Base-by-base conservation (phyloP, 2,113 vertebrate species). In the Anas platyrhynchos region DNA sequence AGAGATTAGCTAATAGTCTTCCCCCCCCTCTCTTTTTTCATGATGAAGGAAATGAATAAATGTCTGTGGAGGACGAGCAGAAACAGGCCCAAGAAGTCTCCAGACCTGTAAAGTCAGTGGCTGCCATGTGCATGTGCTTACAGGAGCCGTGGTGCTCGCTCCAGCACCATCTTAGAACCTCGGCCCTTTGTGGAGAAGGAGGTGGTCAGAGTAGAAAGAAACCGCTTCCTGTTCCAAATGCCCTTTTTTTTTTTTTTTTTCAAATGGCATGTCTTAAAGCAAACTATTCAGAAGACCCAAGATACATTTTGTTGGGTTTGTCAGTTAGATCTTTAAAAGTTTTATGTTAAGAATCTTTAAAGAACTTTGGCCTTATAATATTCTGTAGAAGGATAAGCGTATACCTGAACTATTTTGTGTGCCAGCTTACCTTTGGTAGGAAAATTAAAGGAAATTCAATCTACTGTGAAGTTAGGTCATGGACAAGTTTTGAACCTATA, bases 41-140 rank as follows among this genome's bases (percentile, higher is more conserved):
- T 52, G 50, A 63, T 89, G 68, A 85, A 97, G 95, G 36, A 91
- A 83, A 46, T 59, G 34, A 27, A 9, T 74, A 62, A 66, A 85
- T 18, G 72, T 91, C 38, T 89, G 25, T 93, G n/a, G 78, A 91
- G 89, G 72, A 59, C 32, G 38, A 91, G 50, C 26, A 83, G 89
- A 83, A 91, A 63, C 50, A 50, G 86, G 63, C 75, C 50, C 88
- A 54, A 89, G 59, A 61, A 32, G 25, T 65, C 83, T 87, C 59
- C 34, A 48, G 66, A 63, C 8, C 1, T 2, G 3, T 66, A 87
- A 65, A 1, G 0, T 79, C 22, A n/a, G 25, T 80, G 43, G 63
- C 69, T 79, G 43, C 83, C 72, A 11, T 21, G 16, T 63, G 34
- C 59, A 41, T 56, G 43, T 56, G 78, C 52, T 46, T 0, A 0